Evolutionary conservation across 2,797 vertebrate species (phyloP), one percentile per base, ranked within the genome.

Genomic region (Botia kubotai): DNA sequence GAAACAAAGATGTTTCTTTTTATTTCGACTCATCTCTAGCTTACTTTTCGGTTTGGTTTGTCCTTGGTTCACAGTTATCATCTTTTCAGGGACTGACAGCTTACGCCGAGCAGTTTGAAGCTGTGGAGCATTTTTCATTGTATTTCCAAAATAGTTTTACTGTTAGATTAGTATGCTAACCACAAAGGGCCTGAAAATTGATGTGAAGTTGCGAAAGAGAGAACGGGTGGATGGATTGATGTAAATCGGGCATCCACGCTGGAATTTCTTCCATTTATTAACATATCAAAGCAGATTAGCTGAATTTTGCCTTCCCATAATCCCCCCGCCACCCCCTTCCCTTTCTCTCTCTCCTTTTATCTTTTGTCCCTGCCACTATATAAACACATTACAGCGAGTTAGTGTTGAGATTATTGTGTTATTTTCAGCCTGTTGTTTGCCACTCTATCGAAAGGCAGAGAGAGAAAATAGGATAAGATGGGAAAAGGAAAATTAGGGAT

Each of bases 231-330:
- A 65, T 68, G 71, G 72, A 72, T 13, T 16, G 48, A 43, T 79
- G 84, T 84, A 86, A 87, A 88, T 80, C 73, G 65, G 19, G 39
- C 71, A 79, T 76, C 77, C 81, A 85, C 23, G 26, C 63, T 79
- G 87, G 89, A 90, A 90, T 90, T 88, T 88, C 67, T 67, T 82
- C 80, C 83, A 75, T 92, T 92, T 93, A 92, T 93, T 91, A 91
- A 91, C 92, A 91, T 91, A 91, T 93, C 90, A 90, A 82, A 86
- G 91, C 87, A 92, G 91, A 93, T 92, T 92, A 93, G 90, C 90
- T 90, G 19, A 80, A 55, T 58, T 17, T 60, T 85, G 89, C 87
- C 87, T 88, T 82, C 69, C 87, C 70, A 87, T 92, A 93, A 93
- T 92, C 92, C 89, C 89, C 74, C 33, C 33, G 33, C 33, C 82